Conservation (phyloP, 2,888 invertebrate species). For the Noctua janthe region DNA sequence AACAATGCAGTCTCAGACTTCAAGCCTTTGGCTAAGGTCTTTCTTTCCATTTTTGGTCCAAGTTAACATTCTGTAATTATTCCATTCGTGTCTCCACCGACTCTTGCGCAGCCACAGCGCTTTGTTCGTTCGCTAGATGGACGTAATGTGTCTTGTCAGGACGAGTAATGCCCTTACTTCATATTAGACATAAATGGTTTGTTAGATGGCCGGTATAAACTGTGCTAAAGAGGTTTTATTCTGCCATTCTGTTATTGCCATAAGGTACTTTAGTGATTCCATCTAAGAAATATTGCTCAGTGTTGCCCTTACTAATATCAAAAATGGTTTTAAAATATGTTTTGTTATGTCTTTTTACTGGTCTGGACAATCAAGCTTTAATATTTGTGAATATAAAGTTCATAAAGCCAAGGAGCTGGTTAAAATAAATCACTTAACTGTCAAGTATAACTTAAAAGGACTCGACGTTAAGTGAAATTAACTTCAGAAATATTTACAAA, state of each 20-base stretch:
- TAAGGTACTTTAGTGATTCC: constrained; percentile 4
- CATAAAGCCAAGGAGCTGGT: constrained; percentile 48
- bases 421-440: constrained; percentile 49
- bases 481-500: constrained; percentile 54
- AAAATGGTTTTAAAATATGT: neutral
- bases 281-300: neutral
- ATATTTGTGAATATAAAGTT: constrained; percentile 14
- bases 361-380: constrained; percentile 8
- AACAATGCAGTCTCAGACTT: neutral
- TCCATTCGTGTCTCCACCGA: neutral
- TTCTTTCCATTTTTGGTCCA: neutral
- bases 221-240: constrained; percentile 26
- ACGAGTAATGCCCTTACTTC: constrained; percentile 64
- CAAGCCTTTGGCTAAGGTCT: neutral
- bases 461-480: constrained; percentile 60
- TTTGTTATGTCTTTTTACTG: neutral
- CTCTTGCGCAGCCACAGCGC: constrained; percentile 62
- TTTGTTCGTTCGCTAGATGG: constrained; percentile 68
- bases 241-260: neutral
- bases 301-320: neutral
- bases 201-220: constrained; percentile 30
- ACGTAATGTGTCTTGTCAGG: constrained; percentile 68
- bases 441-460: constrained; percentile 43
- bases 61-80: constrained; percentile 27
- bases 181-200: constrained; percentile 57